Base-by-base conservation (phyloP, 2,113 vertebrate genomes). In the Leucoraja erinaceus region DNA sequence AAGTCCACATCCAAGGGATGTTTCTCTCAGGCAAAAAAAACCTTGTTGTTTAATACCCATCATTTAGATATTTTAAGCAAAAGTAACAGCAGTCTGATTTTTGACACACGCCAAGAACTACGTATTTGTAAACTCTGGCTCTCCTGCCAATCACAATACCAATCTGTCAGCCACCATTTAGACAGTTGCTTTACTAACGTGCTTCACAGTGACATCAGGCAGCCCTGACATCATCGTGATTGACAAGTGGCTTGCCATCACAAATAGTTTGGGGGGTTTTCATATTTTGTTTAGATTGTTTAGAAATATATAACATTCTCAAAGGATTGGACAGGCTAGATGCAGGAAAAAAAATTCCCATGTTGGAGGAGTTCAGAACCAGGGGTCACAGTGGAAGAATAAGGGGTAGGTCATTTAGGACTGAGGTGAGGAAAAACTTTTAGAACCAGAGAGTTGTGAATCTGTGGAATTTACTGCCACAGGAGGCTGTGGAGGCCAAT, bases 41-140 rank as follows among this genome's bases (percentile, higher is more conserved):
- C 38, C 9, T 31, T 33, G 47, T 70, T 4, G 5, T 25, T 91
- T 91, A 72, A 91, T 72, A 91, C 90, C 90, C 68, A 91, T 91
- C 90, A 91, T 91, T 91, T 91, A 91, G 90, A 91, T 70, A 91
- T 91, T 91, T 91, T 74, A 72, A 91, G 54, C 90, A 70, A 72
- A 91, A 91, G 90, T 91, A 91, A 91, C 90, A 54, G 68, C 63
- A 6, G 33, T 28, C 66, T 70, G 90, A 91, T 91, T 54, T 84
- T 91, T 91, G 90, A 91, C 90, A 91, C 33, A 91, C 68, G 90
- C 90, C 90, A 91, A 72, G 38, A 91, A 91, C 66, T 54, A 47
- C 38, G 38, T 47, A 91, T 91, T 91, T 91, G 90, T 91, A 74
- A 91, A 28, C 22, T 47, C 90, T 25, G 22, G 68, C 63, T 91